Conservation (phyloP, 2,888 invertebrate species). For the Heteropelma amictum region DNA sequence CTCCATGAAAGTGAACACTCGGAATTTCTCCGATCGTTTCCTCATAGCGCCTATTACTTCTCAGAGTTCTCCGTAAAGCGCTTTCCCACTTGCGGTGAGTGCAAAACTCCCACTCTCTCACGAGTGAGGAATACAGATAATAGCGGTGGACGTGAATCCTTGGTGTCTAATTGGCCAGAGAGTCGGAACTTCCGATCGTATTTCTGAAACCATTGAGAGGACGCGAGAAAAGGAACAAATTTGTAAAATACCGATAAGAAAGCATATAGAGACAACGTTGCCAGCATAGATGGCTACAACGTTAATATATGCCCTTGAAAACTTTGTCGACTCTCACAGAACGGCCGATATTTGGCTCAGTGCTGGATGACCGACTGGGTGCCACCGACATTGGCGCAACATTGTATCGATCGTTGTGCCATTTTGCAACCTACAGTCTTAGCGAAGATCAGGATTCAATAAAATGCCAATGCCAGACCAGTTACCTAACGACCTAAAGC, state of each 20-base stretch:
- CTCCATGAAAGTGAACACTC: slow-evolving; percentile 28
- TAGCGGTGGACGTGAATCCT: slow-evolving; percentile 42
- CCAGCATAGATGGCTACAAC: background rate
- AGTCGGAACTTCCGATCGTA: slow-evolving; percentile 49
- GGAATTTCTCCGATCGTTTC: slow-evolving; percentile 52
- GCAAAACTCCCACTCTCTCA: slow-evolving; percentile 42
- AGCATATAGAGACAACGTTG: slow-evolving; percentile 30
- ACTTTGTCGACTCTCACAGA: background rate
- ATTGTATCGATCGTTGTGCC: no score
- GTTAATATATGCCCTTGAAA: background rate
- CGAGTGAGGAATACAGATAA: slow-evolving; percentile 45
- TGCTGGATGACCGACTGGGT: no score
- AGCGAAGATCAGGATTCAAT: no score
- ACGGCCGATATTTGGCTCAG: no score
- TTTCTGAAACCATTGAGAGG: slow-evolving; percentile 50
- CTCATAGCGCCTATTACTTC: slow-evolving; percentile 51
- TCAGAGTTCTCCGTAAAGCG: slow-evolving; percentile 38
- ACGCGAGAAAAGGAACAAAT: slow-evolving; percentile 27
- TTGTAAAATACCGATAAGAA: slow-evolving; percentile 32
- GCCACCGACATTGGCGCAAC: no score
- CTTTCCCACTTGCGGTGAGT: slow-evolving; percentile 43
- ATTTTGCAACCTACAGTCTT: no score
- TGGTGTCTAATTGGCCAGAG: slow-evolving; percentile 53
- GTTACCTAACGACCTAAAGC: no score
- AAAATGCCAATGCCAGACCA: no score